phyloP scores from a whole-genome alignment of 2,113 vertebrate genomes.

The Limanda limanda region DNA sequence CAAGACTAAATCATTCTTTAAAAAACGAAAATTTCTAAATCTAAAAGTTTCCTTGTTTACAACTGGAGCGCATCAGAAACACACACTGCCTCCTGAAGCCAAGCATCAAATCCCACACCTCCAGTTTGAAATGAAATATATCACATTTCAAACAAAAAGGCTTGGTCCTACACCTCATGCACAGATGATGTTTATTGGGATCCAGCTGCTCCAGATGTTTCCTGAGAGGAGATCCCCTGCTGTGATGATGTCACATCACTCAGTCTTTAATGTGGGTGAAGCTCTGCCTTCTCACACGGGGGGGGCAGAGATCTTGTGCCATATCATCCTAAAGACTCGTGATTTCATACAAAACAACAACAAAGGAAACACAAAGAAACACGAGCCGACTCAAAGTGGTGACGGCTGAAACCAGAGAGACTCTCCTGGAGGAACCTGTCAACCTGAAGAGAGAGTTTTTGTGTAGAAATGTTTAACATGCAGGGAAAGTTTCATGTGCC shows the following conservation, averaged over 20 bases:
- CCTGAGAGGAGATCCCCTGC: conserved; percentile 4
- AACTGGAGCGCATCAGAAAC: neutral
- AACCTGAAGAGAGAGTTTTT: neutral
- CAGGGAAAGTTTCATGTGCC: conserved; percentile 38
- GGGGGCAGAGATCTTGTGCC: conserved; percentile 55
- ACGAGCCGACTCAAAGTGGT: conserved; percentile 38
- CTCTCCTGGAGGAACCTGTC: conserved; percentile 19
- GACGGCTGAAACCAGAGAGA: conserved; percentile 42
- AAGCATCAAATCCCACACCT: no score
- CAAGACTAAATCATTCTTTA: neutral
- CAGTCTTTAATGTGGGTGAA: conserved; percentile 37
- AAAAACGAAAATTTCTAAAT: no score
- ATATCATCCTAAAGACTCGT: conserved; percentile 62
- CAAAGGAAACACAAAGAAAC: conserved; percentile 26
- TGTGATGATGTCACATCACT: conserved; percentile 47
- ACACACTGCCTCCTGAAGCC: no score
- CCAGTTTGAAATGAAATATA: no score
- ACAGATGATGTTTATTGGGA: neutral
- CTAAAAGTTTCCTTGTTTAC: neutral
- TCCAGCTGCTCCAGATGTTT: neutral
- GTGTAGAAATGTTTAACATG: conserved; percentile 19
- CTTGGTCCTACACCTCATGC: no score
- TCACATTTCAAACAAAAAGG: no score
- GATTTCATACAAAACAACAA: conserved; percentile 35
- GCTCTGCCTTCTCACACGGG: conserved; percentile 12